Percentiles rank a stretch among this genome's conserved stretches.
These are phyloP conservation scores for Meleagris gallopavo DNA, from an alignment of 2,113 vertebrate genomes.

Conservation along the genomic window DNA sequence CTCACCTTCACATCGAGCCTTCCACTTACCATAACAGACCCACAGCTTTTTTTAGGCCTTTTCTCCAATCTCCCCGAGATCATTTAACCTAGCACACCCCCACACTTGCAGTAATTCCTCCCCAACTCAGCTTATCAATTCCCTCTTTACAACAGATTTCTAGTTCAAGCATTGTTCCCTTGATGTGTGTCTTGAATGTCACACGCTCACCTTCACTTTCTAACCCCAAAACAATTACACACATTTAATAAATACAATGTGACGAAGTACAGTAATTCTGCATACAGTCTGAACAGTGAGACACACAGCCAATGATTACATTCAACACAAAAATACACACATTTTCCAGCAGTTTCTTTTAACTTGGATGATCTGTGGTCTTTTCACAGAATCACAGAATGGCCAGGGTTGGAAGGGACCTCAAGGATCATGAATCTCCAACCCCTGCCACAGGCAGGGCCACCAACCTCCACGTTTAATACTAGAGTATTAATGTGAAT, in stretches of 20 bases:
- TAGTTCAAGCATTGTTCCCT: neutral
- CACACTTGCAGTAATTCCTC: neutral
- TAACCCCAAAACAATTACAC: neutral
- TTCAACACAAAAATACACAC: neutral
- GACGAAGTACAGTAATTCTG: neutral
- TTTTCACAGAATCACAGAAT: no score
- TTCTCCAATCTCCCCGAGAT: neutral
- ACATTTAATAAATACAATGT: neutral
- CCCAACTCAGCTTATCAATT: neutral
- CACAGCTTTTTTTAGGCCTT: neutral
- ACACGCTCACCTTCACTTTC: neutral
- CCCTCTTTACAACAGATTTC: neutral
- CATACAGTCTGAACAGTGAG: neutral
- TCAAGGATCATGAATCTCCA: no score
- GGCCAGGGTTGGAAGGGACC: no score
- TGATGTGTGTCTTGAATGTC: neutral
- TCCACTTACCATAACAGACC: neutral
- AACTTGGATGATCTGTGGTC: neutral
- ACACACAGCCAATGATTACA: neutral
- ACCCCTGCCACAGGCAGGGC: no score
- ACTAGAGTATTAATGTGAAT: no score
- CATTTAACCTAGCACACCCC: neutral
- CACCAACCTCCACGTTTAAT: no score
- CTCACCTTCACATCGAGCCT: neutral
- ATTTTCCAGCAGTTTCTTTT: neutral